Evolutionary conservation across 2,113 vertebrate species (phyloP), one percentile per base, ranked within the genome.

Genomic region (Actenoides hombroni): DNA sequence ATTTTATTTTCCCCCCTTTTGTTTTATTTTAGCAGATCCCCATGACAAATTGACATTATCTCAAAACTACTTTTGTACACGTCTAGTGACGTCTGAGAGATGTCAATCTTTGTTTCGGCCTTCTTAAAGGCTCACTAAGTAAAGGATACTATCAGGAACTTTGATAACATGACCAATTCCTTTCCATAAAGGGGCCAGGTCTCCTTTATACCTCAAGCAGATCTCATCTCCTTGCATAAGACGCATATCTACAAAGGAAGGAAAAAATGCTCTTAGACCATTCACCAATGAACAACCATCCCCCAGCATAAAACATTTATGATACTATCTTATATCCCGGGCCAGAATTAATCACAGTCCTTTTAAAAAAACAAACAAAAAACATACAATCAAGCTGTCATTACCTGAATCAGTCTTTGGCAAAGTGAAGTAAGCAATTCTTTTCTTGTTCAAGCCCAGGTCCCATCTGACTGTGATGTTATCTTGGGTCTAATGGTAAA

Each of bases 391-490:
- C 78, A 86, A 97, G 91, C 70, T 95, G 77, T 90, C 94, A 98
- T 99, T 97, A 99, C 99, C 99, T 98, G 99, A 99, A 94, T 99
- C 99, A 80, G 99, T 99, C 99, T 99, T 99, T 98, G 99, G 99
- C 96, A 99, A 98, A 77, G 99, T 99, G 98, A 99, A 99, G 98
- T 99, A 99, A 92, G 99, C 99, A 98, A 99, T 99, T 98, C 99
- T 98, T 97, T 99, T 99, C 99, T 99, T 99, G 98, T 99, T 99
- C 97, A 99, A 98, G 88, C 99, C 99, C 98, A 99, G 98, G 97
- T 99, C 99, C 99, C 99, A 99, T 96, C 99, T 98, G 97, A 99
- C 99, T 23, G 99, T 99, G 98, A 99, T 99, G 98, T 99, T 99
- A 97, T 99, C 99, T 97, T 99, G 99, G 92, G 99, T 99, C 99